Evolutionary conservation across 1,140 invertebrate species (phyloP), one percentile per base, ranked within the genome.

Genomic region (Achatina immaculata): DNA sequence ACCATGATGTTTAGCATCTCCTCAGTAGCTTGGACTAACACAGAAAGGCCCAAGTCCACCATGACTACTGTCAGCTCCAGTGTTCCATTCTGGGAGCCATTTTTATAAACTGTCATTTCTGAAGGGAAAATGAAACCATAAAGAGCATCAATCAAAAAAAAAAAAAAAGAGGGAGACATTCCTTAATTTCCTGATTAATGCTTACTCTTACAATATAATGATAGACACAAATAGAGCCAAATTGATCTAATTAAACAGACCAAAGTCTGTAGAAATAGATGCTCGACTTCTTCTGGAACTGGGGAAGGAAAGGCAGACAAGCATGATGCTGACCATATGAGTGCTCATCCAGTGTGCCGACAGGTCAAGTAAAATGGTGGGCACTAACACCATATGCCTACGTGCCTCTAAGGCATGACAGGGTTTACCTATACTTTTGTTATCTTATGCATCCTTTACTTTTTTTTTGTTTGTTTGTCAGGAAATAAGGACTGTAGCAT

Each of bases 1-100:
- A 86, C 85, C 77, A 89, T 87, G 42, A 89, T 85, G 80, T 89
- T 89, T 14, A 89, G 75, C 71, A 88, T 82, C 42, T 89, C 85
- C 43, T 88, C 85, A 0, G 85, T 87, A 0, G 83, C 86, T 75
- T 86, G 83, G 11, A 89, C 80, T 31, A 85, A 83, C 0, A 88
- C 77, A 24, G 86, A 87, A 21, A 89, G 68, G 45, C 84, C 84
- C 3, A 84, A 76, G 28, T 83, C 66, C 21, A 87, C 86, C 62
- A 87, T 79, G 31, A 87, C 86, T 24, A 89, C 80, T 9, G 83
- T 84, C 21, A 86, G 74, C 71, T 83, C 84, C 36, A 78, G 62
- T n/a, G 80, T 83, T 7, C 34, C 71, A n/a, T 82, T 81, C 4
- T 74, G 80, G 2, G 82, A 82, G 38, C 82, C 34, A 45, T 83